Base-by-base conservation (phyloP, 1,140 invertebrate genomes). In the Cardiocondyla obscurior region DNA sequence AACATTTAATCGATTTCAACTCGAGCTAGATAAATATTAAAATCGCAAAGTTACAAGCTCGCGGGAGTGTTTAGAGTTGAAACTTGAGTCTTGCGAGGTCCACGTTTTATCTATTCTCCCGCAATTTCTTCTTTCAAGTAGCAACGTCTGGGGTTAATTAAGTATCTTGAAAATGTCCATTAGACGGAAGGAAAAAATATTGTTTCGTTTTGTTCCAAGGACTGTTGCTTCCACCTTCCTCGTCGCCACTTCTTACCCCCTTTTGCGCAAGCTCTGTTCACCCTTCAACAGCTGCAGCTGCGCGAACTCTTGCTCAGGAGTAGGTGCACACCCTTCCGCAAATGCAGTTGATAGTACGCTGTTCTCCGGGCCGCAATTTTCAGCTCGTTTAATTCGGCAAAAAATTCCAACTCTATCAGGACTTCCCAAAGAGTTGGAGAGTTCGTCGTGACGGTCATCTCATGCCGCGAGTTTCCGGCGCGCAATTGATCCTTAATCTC, bases 251-350 rank as follows among this genome's bases (percentile, higher is more conserved):
- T 22, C 30, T n/a, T 42, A 77, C 44, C 22, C 22, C 69, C 36
- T 42, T 30, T 62, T 8, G 10, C 65, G 33, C 44, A 85, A 55
- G 55, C 55, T 42, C 83, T 22, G 77, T 65, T 12, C 55, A 51
- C 28, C 19, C 22, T 22, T n/a, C 22, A n/a, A 7, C 46, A 39
- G 67, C 60, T 76, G 86, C 85, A 87, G 76, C 86, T 88, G 86
- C 86, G 86, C 86, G 84, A 87, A 44, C 51, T 87, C 69, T 55
- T 81, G 51, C 69, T 57, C 74, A 84, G 74, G 44, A 86, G 82
- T 76, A 51, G 73, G 82, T 84, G 86, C 86, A 88, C 86, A 88
- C 85, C 85, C 86, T 88, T 79, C 85, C 65, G 85, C 73, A 87
- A 49, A 55, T 87, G 85, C 86, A 88, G 85, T 88, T 85, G 82